Evolutionary conservation across 2,797 vertebrate genomes (phyloP), one percentile per base, ranked within the genome.

Genomic region (Echiichthys vipera): DNA sequence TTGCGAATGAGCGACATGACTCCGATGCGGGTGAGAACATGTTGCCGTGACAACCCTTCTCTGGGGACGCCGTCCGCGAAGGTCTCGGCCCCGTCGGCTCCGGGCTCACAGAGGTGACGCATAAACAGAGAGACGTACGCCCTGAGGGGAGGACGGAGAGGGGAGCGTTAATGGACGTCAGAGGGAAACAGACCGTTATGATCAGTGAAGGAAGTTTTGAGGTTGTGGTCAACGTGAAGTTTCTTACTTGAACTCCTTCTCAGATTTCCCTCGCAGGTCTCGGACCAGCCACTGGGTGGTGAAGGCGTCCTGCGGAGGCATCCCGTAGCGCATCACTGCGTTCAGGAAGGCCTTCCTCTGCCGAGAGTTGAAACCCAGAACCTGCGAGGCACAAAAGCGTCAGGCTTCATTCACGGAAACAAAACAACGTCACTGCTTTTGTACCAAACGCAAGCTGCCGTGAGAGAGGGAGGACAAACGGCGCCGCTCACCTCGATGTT

Each of bases 1-100:
- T 99, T 99, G 14, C 98, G 96, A 75, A 99, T 99, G 7, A 99
- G 95, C 0, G 98, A 99, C 98, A 99, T 99, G 27, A 99, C 98
- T 0, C 98, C 98, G 13, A 99, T 99, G 43, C 98, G 96, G 5
- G 98, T 99, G 53, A 99, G 96, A 58, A 99, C 98, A 0, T 99
- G 98, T 84, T 99, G 98, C 24, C 98, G 94, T 9, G 98, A 99
- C 59, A 99, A 91, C 25, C 98, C 98, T 89, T 99, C 98, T 69
- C 98, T 93, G n/a, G 98, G 98, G 25, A 99, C 98, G 2, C 98
- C 98, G 45, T 99, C 98, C 0, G 98, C 98, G 65, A 99, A 99
- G 5, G 98, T 99, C 86, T 99, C 98, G 0, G 97, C 97, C 0
- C 98, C 98, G 59, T 99, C 98, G 15, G 98, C 98, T 32, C 98